Base-by-base conservation (phyloP, 1,140 invertebrate species). In the Camponotus pennsylvanicus region DNA sequence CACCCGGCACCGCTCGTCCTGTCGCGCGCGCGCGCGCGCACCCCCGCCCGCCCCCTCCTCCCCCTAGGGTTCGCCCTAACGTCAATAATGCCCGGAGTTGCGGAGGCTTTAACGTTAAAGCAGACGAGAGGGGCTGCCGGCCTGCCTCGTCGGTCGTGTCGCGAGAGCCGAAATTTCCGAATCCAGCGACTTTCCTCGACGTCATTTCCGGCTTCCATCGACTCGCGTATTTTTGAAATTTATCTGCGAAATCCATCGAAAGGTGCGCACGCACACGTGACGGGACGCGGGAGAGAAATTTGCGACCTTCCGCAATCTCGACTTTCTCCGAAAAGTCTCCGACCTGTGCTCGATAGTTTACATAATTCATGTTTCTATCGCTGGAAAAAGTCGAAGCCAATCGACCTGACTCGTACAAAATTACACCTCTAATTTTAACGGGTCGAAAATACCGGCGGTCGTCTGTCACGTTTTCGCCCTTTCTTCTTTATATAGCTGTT, bases 101-200 rank as follows among this genome's bases (percentile, higher is more conserved):
- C 52, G 40, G n/a, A 83, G 69, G 79, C 55, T 83, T 83, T 83
- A 83, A 83, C 79, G 45, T 83, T 83, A 83, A 83, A 83, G 55
- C 32, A 40, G 69, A 75, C 61, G 69, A 83, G 57, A 55, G 40
- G 37, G 15, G 4, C 15, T 59, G 34, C 55, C 37, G 15, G 4
- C 15, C 42, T n/a, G n/a, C 55, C 34, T 9, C 34, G 42, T 3
- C 55, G 37, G 1, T 18, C 11, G 45, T 32, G 27, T 27, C 27
- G 8, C 11, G 45, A 11, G 2, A 40, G 52, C 15, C 49, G 49
- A 37, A 40, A 82, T 21, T 32, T 27, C 1, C 9, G 32, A 75
- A 63, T 45, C 55, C n/a, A 15, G 18, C 18, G 79, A 61, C 73
- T 61, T 45, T n/a, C 21, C 49, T 49, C 49, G 13, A 82, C 45